Base-by-base conservation (phyloP, 2,797 vertebrate species). In the Mastacembelus armatus region DNA sequence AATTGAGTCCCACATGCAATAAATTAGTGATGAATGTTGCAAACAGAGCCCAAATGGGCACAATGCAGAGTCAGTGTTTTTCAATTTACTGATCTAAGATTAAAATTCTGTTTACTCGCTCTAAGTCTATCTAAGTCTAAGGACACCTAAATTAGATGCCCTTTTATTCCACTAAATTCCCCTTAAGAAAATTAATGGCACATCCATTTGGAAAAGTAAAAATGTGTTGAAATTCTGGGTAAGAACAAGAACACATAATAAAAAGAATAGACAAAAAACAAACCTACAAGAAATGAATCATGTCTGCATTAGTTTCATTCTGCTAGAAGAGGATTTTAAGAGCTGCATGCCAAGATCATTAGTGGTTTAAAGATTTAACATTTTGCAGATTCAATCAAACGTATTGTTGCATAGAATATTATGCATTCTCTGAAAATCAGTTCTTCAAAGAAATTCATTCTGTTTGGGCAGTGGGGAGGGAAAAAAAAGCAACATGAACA, bases 1-100 rank as follows among this genome's bases (percentile, higher is more conserved):
- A 84, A 85, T 71, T 70, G n/a, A 73, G 14, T 7, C n/a, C 63
- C 32, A 36, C 59, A 24, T n/a, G 30, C 48, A 50, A 55, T 35
- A 43, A 81, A 85, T 88, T 84, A 87, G 16, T 10, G 22, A 0
- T 57, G 78, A 82, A 83, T 77, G 77, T 59, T 6, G 3, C 60
- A 24, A 49, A 61, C 40, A 57, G n/a, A 6, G 24, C 10, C 30
- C 15, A 40, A 26, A 47, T 8, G 4, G 21, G 0, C 11, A 9
- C 4, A 3, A 6, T 12, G 16, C 7, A 16, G 22, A 47, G 22
- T 52, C 58, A 66, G 75, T 64, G 1, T 19, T 26, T 33, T 60
- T 7, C 4, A 21, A 24, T 55, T 52, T 15, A 33, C 57, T 63
- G 69, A 80, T 67, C 9, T 12, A 30, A 80, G 67, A 61, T 66